Evolutionary conservation across 2,113 vertebrate genomes (phyloP), one percentile per base, ranked within the genome.

Genomic region (Campylomormyrus tamandua): DNA sequence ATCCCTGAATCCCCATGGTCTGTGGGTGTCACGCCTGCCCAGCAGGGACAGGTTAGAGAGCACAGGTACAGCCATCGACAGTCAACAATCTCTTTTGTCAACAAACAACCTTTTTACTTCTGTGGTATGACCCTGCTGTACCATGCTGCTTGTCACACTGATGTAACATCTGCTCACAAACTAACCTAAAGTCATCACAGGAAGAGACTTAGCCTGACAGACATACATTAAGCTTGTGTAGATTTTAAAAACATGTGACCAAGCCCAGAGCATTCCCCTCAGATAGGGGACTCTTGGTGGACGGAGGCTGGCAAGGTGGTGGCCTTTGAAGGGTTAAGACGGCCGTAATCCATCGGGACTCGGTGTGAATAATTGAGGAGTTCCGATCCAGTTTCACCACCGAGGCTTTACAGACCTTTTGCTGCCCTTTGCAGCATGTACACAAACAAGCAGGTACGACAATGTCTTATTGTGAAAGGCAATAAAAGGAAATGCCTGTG

Each of bases 241-340:
- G 83, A 27, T 49, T 85, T 50, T 7, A 17, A 77, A 19, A 77
- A 66, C 62, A n/a, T 4, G 39, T 19, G 17, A 21, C 8, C 5
- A 48, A 84, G 5, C 6, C 6, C 19, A 46, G 46, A 24, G 24
- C 3, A 3, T 84, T 48, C 45, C 48, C 39, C 46, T 5, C 19
- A 48, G n/a, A 7, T 3, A 15, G 27, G 19, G 53, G 87, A 17
- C 35, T 17, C 31, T 24, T 1, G 0, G 87, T 13, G 35, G 50
- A 56, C 0, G 27, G 46, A 49, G 21, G 15, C 45, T 39, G 42
- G 89, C 8, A 91, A 91, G 92, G 91, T 91, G 91, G 88, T 91
- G 91, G 92, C 92, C 92, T 93, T 92, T 89, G 93, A 93, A 92
- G 95, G 93, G 95, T 94, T 94, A 95, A 94, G 89, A 92, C 87